Evolutionary conservation across 2,888 invertebrate genomes (phyloP), one percentile per base, ranked within the genome.

Genomic region (Eupsilia transversa): DNA sequence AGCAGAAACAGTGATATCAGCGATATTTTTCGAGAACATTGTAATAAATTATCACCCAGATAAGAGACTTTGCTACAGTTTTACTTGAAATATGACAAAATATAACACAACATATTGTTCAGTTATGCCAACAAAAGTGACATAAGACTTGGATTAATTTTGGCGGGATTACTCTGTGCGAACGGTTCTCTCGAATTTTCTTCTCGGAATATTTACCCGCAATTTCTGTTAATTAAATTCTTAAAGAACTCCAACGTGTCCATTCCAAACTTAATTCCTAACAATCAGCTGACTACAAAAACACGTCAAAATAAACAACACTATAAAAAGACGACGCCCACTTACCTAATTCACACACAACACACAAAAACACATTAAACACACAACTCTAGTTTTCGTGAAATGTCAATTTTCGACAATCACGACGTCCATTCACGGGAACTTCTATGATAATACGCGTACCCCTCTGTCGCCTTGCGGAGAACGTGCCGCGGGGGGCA

Each of bases 281-380:
- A 60, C 66, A 69, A 81, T 77, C 86, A 87, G 85, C 86, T 85
- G 87, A 83, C 75, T 52, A 72, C 41, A 64, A 78, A 9, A 80
- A 79, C 72, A 82, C 52, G 68, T 74, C 63, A 77, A 38, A 71
- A 80, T 60, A 83, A 80, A 64, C 64, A 77, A 60, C 20, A 61
- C 64, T 33, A 72, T 23, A 75, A 77, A 78, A 78, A 81, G 75
- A 77, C 41, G 64, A 68, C 59, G 46, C 70, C 64, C 69, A 86
- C 87, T 87, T 76, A 87, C 87, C 87, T 86, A 83, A 67, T 79
- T 84, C 82, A 85, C 85, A 86, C 87, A 87, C 84, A 85, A 83
- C 82, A 87, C 87, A 84, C 76, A 84, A 85, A 75, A 79, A 80
- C 87, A 87, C 86, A 82, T 23, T 82, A 75, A 84, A 84, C 80